Evolutionary conservation across 2,113 vertebrate genomes (phyloP).

Genomic region (Hoplias malabaricus): DNA sequence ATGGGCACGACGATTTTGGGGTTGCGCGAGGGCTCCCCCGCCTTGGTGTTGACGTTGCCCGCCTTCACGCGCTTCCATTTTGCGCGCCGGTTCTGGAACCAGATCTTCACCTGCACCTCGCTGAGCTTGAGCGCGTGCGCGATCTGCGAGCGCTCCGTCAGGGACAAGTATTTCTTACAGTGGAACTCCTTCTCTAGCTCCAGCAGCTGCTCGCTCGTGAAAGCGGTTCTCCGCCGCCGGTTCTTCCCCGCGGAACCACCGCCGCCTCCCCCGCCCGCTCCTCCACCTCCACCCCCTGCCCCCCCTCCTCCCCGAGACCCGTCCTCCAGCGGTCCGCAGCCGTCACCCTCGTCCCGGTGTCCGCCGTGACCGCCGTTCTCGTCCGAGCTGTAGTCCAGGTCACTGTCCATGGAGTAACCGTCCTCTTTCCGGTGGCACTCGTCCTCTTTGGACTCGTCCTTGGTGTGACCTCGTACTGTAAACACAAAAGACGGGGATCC

Average conservation of each 20-base stretch:
- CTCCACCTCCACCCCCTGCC: conserved; percentile 67
- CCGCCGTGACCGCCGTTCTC: conserved; percentile 84
- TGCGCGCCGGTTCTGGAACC: conserved; percentile 98
- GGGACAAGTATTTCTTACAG: conserved; percentile 98
- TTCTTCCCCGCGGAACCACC: conserved; percentile 83
- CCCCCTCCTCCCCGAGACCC: conserved; percentile 64
- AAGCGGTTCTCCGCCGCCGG: conserved; percentile 90
- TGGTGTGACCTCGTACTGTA: conserved; percentile 75
- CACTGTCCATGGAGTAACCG: conserved; percentile 95
- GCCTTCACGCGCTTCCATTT: conserved; percentile 99
- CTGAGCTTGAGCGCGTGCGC: conserved; percentile 97
- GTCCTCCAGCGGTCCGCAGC: conserved; percentile 74
- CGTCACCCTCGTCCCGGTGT: conserved; percentile 82
- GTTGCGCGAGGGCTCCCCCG: conserved; percentile 92
- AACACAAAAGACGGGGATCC: background rate
- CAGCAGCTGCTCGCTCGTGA: conserved; percentile 97
- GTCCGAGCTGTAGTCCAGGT: conserved; percentile 96
- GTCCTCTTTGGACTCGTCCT: conserved; percentile 86
- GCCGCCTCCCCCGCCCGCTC: conserved; percentile 65
- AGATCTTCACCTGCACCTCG: conserved; percentile 99
- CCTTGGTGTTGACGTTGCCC: conserved; percentile 96
- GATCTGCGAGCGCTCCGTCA: conserved; percentile 98
- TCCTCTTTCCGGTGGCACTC: conserved; percentile 88
- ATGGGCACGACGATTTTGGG: conserved; percentile 98
- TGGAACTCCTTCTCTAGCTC: conserved; percentile 98